phyloP scores from a whole-genome alignment of 2,888 invertebrate genomes.

The Platycnemis pennipes region DNA sequence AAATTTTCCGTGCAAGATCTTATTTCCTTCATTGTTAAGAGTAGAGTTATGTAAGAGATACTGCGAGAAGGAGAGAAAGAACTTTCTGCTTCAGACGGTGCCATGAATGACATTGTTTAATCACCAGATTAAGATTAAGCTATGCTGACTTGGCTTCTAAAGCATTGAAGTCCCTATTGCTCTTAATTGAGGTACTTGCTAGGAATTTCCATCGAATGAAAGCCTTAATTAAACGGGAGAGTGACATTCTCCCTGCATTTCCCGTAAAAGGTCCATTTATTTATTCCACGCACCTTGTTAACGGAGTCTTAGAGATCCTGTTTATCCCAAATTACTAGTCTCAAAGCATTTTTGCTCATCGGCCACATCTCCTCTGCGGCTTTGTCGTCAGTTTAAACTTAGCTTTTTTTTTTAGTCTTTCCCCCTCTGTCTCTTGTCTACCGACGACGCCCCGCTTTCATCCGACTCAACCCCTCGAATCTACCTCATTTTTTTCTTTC shows the following conservation, averaged over 20 bases:
- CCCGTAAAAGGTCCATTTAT: not conserved
- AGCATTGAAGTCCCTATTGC: not conserved
- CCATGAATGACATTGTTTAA: not conserved
- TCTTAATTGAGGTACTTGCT: not conserved
- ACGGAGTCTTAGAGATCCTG: not conserved
- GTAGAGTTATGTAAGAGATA: no score
- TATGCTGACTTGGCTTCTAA: not conserved
- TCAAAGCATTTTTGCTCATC: not conserved
- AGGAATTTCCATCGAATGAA: not conserved
- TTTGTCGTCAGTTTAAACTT: not conserved
- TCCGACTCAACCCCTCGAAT: not conserved
- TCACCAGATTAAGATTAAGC: not conserved
- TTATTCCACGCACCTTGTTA: not conserved
- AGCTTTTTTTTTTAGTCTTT: not conserved
- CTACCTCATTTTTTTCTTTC: not conserved
- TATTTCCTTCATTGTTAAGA: no score
- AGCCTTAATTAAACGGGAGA: not conserved
- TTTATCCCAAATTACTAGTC: slow-evolving; percentile 14
- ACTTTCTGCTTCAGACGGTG: no score
- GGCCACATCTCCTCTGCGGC: not conserved
- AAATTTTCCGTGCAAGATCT: no score
- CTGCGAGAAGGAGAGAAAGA: no score
- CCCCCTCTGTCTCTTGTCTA: not conserved
- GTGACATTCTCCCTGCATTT: not conserved
- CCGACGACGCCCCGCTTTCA: no score